These are phyloP conservation scores for Pterostichus madidus DNA, from an alignment of 2,888 invertebrate genomes.

Conservation along the genomic window DNA sequence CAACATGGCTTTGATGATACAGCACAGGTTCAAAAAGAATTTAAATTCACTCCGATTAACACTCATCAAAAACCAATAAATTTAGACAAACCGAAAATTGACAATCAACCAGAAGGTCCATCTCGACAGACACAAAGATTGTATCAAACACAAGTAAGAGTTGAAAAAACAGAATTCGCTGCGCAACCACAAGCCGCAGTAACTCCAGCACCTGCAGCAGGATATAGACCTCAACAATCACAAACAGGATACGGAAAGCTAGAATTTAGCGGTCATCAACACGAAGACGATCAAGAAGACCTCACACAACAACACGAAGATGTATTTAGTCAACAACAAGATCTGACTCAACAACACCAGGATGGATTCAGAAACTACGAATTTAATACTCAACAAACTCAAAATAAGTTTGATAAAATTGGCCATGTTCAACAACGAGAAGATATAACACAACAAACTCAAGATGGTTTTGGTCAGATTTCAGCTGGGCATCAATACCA, in stretches of 20 bases:
- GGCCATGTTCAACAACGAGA: background rate
- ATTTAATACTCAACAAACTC: background rate
- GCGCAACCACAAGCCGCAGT: slow-evolving; percentile 67
- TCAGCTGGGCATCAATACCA: slow-evolving; percentile 6
- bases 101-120: slow-evolving; percentile 71
- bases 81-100: slow-evolving; percentile 1
- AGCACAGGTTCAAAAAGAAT: slow-evolving; percentile 71
- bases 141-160: slow-evolving; percentile 70
- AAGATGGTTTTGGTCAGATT: background rate
- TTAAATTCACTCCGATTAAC: slow-evolving; percentile 65
- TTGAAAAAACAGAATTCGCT: slow-evolving; percentile 58
- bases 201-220: slow-evolving; percentile 25
- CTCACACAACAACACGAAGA: slow-evolving; percentile 65
- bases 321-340: slow-evolving; percentile 68
- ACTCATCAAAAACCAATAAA: slow-evolving; percentile 2
- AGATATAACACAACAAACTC: slow-evolving; percentile 2
- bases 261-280: slow-evolving; percentile 66
- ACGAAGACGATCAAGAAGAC: slow-evolving; percentile 68
- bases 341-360: background rate
- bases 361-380: background rate
- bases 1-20: slow-evolving; percentile 63
- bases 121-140: slow-evolving; percentile 71
- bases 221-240: slow-evolving; percentile 69
- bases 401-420: background rate
- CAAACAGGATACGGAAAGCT: slow-evolving; percentile 68